phyloP scores from a whole-genome alignment of 2,888 invertebrate genomes.

The Parnassius glacialis region DNA sequence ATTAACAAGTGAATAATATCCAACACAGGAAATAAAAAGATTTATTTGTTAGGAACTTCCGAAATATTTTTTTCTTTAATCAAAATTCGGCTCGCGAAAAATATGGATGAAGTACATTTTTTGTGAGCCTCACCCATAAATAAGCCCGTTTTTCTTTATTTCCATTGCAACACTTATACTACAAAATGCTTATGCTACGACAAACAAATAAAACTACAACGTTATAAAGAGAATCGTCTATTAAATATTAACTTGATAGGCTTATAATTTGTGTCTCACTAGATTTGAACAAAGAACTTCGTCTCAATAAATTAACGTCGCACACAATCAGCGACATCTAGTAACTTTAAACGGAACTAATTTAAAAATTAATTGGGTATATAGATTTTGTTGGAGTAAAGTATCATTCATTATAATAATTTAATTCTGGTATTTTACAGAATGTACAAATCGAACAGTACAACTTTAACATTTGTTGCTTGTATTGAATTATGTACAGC shows the following conservation, averaged over 20 bases:
- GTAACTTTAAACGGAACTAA: constrained; percentile 35
- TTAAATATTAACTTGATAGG: constrained; percentile 68
- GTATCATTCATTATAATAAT: constrained; percentile 7
- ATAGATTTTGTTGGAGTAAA: constrained; percentile 3
- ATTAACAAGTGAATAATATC: no score
- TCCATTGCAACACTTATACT: no score
- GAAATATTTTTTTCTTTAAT: no score
- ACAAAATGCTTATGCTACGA: background rate
- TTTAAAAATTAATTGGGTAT: constrained; percentile 22
- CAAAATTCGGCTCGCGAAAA: no score
- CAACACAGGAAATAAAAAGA: no score
- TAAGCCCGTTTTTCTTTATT: no score
- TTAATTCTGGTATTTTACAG: background rate
- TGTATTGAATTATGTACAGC: constrained; percentile 8
- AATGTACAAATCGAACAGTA: background rate
- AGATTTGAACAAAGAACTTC: constrained; percentile 52
- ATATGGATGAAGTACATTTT: no score
- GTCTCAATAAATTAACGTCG: constrained; percentile 49
- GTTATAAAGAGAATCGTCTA: constrained; percentile 68
- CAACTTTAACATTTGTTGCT: background rate
- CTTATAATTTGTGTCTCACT: constrained; percentile 67
- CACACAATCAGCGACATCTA: constrained; percentile 29
- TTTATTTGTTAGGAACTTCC: no score
- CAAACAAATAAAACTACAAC: constrained; percentile 43
- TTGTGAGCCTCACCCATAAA: no score